Evolutionary conservation across 2,113 vertebrate genomes (phyloP).

Genomic region (Buteo buteo): DNA sequence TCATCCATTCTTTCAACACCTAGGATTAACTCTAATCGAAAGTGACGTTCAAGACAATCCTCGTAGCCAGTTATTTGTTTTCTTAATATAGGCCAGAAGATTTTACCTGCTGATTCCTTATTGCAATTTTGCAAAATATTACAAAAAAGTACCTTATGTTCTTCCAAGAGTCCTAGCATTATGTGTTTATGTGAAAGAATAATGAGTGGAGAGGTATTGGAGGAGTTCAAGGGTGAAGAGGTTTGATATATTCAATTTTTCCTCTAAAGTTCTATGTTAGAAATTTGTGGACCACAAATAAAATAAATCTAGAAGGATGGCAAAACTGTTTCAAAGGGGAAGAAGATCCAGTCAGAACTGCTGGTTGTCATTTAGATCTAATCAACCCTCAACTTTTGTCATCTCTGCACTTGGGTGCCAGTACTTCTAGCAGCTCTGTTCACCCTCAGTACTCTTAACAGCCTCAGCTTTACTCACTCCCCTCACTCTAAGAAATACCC

Average conservation of each 20-base stretch:
- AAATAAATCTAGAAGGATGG: not conserved
- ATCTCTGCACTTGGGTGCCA: not conserved
- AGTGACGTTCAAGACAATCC: conserved; percentile 14
- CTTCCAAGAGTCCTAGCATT: not conserved
- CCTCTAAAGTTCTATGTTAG: not conserved
- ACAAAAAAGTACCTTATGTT: not conserved
- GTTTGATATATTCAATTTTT: not conserved
- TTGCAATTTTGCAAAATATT: not conserved
- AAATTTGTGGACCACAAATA: not conserved
- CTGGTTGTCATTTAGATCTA: not conserved
- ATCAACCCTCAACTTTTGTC: not conserved
- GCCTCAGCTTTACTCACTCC: not conserved
- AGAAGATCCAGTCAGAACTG: not conserved
- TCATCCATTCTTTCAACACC: conserved; percentile 26
- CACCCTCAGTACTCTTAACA: not conserved
- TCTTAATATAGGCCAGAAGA: not conserved
- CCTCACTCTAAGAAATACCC: not conserved
- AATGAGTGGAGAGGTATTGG: not conserved
- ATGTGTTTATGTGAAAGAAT: not conserved
- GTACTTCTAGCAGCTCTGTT: not conserved
- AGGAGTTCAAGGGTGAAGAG: not conserved
- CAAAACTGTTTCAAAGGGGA: not conserved
- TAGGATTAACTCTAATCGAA: conserved; percentile 44
- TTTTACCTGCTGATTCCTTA: conserved; percentile 9
- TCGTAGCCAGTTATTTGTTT: conserved; percentile 1